Evolutionary conservation across 1,140 invertebrate genomes (phyloP).

Genomic region (Battus philenor): DNA sequence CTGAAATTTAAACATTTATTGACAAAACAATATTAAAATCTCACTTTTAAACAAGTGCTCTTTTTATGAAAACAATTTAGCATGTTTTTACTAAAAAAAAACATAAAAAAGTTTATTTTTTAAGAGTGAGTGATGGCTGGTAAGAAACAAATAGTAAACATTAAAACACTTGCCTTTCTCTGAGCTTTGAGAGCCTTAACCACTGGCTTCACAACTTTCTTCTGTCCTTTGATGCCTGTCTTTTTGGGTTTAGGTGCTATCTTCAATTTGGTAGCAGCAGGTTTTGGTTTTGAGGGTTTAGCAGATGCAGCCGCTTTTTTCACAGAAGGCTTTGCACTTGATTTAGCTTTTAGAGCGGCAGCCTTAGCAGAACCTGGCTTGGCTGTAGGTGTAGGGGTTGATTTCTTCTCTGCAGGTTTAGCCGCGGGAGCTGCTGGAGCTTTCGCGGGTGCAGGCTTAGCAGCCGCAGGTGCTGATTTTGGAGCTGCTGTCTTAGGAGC

Average conservation of each 20-base stretch:
- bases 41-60: too few relatives aligned
- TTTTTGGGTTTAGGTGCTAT: slow-evolving; percentile 80
- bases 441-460: slow-evolving; percentile 73
- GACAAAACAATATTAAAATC: too few relatives aligned
- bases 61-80: too few relatives aligned
- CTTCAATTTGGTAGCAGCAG: slow-evolving; percentile 67
- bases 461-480: slow-evolving; percentile 49
- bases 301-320: slow-evolving; percentile 68
- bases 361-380: slow-evolving; percentile 74
- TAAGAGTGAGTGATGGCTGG: too few relatives aligned
- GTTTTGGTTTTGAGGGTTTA: slow-evolving; percentile 72
- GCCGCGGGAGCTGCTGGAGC: slow-evolving; percentile 70
- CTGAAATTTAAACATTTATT: slow-evolving; percentile 69
- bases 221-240: slow-evolving; percentile 76
- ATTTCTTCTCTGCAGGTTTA: slow-evolving; percentile 71
- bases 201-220: slow-evolving; percentile 78
- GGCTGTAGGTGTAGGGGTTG: slow-evolving; percentile 55
- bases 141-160: slow-evolving; percentile 13
- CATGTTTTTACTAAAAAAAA: too few relatives aligned
- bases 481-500: slow-evolving; percentile 56
- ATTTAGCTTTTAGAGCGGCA: slow-evolving; percentile 76
- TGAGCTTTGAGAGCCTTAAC: slow-evolving; percentile 83
- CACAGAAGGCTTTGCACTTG: slow-evolving; percentile 75
- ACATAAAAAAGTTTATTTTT: too few relatives aligned
- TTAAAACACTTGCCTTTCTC: slow-evolving; percentile 82